Conservation (phyloP, 2,888 invertebrate genomes). For the Conomelus anceps region DNA sequence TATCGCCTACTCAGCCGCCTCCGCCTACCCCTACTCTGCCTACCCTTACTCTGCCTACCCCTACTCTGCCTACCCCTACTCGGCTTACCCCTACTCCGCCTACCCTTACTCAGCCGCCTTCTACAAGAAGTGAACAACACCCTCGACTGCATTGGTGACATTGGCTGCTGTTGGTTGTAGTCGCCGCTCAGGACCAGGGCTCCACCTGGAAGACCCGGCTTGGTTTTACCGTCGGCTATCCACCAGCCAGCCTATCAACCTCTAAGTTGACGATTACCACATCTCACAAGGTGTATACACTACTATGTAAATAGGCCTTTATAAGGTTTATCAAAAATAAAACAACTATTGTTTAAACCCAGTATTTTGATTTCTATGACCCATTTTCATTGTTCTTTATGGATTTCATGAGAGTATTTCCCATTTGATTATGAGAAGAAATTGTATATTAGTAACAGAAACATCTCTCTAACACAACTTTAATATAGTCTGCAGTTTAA, state of each 20-base stretch:
- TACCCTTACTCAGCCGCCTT: constrained; percentile 5
- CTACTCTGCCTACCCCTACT: neutral
- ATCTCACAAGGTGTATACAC: neutral
- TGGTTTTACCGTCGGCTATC: neutral
- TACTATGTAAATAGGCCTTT: neutral
- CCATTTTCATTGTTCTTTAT: no score
- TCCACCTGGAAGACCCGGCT: neutral
- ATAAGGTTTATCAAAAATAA: neutral
- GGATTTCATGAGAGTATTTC: neutral
- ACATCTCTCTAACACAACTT: no score
- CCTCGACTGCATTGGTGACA: neutral
- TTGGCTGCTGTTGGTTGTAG: neutral
- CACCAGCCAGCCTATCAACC: no score
- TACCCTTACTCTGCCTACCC: constrained; percentile 10
- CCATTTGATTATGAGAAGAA: neutral
- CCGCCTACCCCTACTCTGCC: constrained; percentile 13
- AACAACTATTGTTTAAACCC: neutral
- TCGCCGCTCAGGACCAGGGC: constrained; percentile 12
- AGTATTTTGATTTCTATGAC: neutral
- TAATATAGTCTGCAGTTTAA: no score
- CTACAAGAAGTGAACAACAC: neutral
- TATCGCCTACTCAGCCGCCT: neutral
- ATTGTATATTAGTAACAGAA: no score
- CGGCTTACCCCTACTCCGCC: constrained; percentile 11
- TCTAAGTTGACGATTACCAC: neutral